A percentile compares a stretch with the other conserved stretches of the same genome.
Conservation (phyloP, 2,113 vertebrate genomes). For the Callorhinus ursinus region DNA sequence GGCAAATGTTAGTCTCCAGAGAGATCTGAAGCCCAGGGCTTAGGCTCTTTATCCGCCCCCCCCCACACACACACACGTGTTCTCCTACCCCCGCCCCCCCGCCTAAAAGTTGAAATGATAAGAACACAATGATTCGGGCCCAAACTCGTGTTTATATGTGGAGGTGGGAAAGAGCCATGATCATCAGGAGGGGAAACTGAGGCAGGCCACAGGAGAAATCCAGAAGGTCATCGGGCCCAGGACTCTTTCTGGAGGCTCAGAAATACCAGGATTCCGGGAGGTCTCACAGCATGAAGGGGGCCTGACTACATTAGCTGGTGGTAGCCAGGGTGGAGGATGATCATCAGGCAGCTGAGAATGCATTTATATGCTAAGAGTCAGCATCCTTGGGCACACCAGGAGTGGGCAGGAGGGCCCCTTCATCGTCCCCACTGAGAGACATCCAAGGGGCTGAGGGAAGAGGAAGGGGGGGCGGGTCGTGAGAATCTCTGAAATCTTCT, state of each 20-base stretch:
- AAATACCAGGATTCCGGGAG: conserved; percentile 59
- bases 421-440: conserved; percentile 58
- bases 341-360: background rate
- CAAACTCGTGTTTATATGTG: conserved; percentile 61
- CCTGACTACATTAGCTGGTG: background rate
- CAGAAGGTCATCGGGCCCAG: background rate
- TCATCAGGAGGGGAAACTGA: conserved; percentile 31
- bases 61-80: background rate
- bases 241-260: conserved; percentile 65
- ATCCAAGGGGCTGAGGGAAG: conserved; percentile 69
- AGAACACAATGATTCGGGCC: conserved; percentile 41
- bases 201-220: conserved; percentile 36
- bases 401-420: conserved; percentile 57
- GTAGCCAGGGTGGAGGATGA: background rate
- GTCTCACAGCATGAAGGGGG: conserved; percentile 48
- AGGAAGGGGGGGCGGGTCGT: background rate
- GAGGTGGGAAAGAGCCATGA: conserved; percentile 13
- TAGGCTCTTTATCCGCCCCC: background rate
- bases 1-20: background rate
- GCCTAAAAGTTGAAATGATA: conserved; percentile 19
- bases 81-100: background rate
- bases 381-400: conserved; percentile 33
- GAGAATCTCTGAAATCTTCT: background rate
- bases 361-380: background rate
- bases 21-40: background rate